These are phyloP conservation scores for Gobio gobio DNA, from an alignment of 2,113 vertebrate species.

Conservation along the genomic window DNA sequence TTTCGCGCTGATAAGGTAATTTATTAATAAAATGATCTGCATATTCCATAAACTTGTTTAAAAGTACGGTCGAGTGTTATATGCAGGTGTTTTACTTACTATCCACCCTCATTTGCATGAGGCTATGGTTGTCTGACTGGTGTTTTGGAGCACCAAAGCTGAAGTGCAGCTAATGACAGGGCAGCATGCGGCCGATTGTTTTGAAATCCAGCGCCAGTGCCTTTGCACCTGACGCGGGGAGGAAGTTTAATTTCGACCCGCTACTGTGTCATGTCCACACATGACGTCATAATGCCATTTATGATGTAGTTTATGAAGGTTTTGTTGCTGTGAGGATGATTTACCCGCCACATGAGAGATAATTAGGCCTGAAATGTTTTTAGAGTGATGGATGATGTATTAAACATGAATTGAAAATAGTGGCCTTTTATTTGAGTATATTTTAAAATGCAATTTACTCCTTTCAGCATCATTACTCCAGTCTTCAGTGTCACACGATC, in stretches of 20 bases:
- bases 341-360: not conserved
- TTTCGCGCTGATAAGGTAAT: not conserved
- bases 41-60: not conserved
- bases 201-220: slow-evolving; percentile 64
- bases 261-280: not conserved
- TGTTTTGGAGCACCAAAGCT: not conserved
- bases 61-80: not conserved
- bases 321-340: not conserved
- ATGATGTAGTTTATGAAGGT: not conserved
- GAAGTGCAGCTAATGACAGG: slow-evolving; percentile 57
- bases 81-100: not conserved
- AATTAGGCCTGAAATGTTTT: not conserved
- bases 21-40: not conserved
- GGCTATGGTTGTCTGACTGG: not conserved
- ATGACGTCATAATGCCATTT: slow-evolving; percentile 1
- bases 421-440: not conserved
- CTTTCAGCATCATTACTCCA: not conserved
- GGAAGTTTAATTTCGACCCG: slow-evolving; percentile 35
- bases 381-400: not conserved
- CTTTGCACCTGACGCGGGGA: slow-evolving; percentile 56
- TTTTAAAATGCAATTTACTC: not conserved
- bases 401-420: not conserved
- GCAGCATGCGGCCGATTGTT: slow-evolving; percentile 61
- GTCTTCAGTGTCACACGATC: not conserved
- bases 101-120: not conserved